A percentile compares a stretch with the other conserved stretches of the same genome.
These are phyloP conservation scores for Pseudotriccus pelzelni DNA, from an alignment of 2,797 vertebrate species.

Conservation along the genomic window DNA sequence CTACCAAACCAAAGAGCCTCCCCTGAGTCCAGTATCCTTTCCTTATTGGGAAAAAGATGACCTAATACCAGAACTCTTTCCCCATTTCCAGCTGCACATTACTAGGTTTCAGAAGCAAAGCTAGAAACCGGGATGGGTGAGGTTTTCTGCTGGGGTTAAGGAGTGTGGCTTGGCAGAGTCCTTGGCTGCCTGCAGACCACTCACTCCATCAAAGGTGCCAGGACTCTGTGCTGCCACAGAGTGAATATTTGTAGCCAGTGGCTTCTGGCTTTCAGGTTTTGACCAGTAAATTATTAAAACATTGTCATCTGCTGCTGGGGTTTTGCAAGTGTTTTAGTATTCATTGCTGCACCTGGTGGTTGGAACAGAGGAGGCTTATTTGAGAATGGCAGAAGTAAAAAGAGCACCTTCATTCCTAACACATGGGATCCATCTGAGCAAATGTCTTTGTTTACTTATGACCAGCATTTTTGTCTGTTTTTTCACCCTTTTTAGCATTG, in stretches of 20 bases:
- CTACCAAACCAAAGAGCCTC: conserved; percentile 1
- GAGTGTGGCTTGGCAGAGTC: background rate
- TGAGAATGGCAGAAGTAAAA: background rate
- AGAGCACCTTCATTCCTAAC: background rate
- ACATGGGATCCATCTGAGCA: conserved; percentile 21
- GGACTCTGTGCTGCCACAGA: background rate
- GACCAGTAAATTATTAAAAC: background rate
- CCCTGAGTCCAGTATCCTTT: background rate
- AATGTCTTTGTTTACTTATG: background rate
- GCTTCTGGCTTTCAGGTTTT: background rate
- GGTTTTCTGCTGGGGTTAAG: background rate
- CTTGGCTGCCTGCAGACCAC: background rate
- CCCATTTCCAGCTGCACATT: conserved; percentile 21
- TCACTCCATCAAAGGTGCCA: background rate
- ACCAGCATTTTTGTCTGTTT: background rate
- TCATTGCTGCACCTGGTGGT: background rate
- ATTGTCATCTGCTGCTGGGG: background rate
- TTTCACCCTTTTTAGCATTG: background rate
- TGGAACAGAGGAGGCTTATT: conserved; percentile 10
- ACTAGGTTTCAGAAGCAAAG: conserved; percentile 17
- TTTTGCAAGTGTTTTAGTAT: background rate
- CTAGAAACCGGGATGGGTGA: background rate
- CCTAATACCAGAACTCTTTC: conserved; percentile 25
- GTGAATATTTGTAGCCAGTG: background rate
- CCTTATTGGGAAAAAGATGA: conserved; percentile 59